Conservation (phyloP, 2,888 invertebrate species). For the Xestia rhomboidea region DNA sequence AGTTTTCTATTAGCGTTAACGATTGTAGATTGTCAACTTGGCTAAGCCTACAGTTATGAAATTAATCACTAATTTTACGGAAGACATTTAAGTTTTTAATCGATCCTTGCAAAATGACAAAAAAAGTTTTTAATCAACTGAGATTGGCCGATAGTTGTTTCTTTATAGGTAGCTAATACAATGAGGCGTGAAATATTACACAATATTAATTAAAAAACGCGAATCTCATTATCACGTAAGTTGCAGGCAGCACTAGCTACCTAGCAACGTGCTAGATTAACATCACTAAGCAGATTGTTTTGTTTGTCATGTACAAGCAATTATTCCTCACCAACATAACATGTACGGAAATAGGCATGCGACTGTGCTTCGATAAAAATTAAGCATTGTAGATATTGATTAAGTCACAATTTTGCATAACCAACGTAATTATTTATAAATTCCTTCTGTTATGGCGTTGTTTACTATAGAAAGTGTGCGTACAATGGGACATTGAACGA, state of each 20-base stretch:
- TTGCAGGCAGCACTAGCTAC: slow-evolving; percentile 4
- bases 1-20: too few relatives aligned
- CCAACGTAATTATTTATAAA: slow-evolving; percentile 73
- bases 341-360: slow-evolving; percentile 50
- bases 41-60: too few relatives aligned
- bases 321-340: slow-evolving; percentile 62
- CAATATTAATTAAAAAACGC: slow-evolving; percentile 19
- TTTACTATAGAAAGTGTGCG: slow-evolving; percentile 86
- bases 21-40: too few relatives aligned
- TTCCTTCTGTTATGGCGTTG: slow-evolving; percentile 75
- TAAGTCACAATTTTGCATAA: slow-evolving; percentile 68
- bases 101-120: neutral
- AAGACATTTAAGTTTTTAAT: slow-evolving; percentile 1
- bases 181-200: neutral
- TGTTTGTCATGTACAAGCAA: slow-evolving; percentile 56
- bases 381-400: slow-evolving; percentile 57
- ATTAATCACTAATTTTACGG: neutral
- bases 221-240: slow-evolving; percentile 22
- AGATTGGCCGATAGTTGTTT: neutral
- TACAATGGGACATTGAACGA: slow-evolving; percentile 86
- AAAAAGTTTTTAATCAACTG: neutral
- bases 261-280: slow-evolving; percentile 27
- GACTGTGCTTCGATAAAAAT: slow-evolving; percentile 39
- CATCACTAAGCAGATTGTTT: slow-evolving; percentile 45
- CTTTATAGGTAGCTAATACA: neutral